A percentile compares a stretch with the other conserved stretches of the same genome.
Conservation (phyloP, 2,113 vertebrate species). For the Gnathonemus longibarbis region DNA sequence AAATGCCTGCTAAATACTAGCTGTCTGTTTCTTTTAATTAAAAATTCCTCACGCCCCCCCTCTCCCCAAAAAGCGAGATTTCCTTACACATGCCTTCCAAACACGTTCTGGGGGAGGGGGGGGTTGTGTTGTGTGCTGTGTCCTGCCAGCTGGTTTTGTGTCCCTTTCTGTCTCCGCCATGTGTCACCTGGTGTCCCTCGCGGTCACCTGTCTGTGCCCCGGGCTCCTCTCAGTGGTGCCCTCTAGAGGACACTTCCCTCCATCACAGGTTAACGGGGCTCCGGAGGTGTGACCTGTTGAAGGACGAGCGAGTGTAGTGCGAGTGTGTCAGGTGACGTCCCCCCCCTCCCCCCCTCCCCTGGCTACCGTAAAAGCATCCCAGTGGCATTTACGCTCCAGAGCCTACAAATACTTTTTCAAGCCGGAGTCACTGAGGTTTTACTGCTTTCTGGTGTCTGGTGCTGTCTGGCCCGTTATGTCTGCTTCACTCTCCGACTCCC, state of each 20-base stretch:
- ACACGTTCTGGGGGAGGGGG: neutral
- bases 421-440: neutral
- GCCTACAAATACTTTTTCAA: neutral
- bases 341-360: neutral
- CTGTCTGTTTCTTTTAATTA: neutral
- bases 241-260: neutral
- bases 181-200: neutral
- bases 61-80: neutral
- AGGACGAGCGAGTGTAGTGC: neutral
- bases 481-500: neutral
- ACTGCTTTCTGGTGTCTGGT: neutral
- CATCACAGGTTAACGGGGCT: neutral
- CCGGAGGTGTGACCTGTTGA: neutral
- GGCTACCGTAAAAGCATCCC: neutral
- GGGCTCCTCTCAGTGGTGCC: neutral
- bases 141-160: neutral
- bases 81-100: neutral
- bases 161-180: neutral
- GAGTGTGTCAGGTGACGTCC: neutral
- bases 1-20: conserved; percentile 1
- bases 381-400: neutral
- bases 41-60: neutral
- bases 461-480: neutral
- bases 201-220: neutral
- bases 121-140: neutral